Base-by-base conservation (phyloP, 2,888 invertebrate species). In the Napeogenes inachia region DNA sequence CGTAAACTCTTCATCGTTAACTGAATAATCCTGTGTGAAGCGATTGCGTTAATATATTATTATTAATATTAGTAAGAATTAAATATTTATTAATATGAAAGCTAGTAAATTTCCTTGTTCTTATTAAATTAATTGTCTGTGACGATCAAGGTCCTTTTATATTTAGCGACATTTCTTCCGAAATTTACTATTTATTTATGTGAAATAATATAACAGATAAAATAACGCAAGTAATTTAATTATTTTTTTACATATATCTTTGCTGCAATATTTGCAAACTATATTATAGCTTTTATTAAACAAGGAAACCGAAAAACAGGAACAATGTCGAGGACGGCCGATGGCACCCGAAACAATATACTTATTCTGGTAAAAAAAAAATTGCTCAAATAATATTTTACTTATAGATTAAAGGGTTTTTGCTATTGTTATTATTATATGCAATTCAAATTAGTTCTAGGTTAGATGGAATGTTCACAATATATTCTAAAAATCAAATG, bases 251-350 rank as follows among this genome's bases (percentile, higher is more conserved):
- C 21, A 13, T 47, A 21, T 47, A 21, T 13, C n/a, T 21, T 6
- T 21, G 21, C 5, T n/a, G 2, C 45, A 32, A 35, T 38, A 53
- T 21, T 10, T 32, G 42, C 5, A 33, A 45, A 47, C 56, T 54
- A 38, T 54, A 46, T 46, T 45, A 54, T 56, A 47, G 57, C 57
- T 35, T 6, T n/a, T 2, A 38, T 12, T 46, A 67, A 61, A 50
- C 32, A 8, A 45, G 33, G 21, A 64, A 61, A 61, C 56, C 65
- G 54, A 63, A 66, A 67, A 57, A 65, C 61, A 57, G 57, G 62
- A 59, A 62, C 65, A 67, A 68, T 68, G 68, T 68, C 66, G 68
- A 67, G 68, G 65, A 64, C 64, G 66, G 62, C 54, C 66, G 64
- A 65, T 66, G 61, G 61, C 65, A 58, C 65, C 65, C 65, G 55